Base-by-base conservation (phyloP, 2,888 invertebrate species). In the Drosophila stalkeri region DNA sequence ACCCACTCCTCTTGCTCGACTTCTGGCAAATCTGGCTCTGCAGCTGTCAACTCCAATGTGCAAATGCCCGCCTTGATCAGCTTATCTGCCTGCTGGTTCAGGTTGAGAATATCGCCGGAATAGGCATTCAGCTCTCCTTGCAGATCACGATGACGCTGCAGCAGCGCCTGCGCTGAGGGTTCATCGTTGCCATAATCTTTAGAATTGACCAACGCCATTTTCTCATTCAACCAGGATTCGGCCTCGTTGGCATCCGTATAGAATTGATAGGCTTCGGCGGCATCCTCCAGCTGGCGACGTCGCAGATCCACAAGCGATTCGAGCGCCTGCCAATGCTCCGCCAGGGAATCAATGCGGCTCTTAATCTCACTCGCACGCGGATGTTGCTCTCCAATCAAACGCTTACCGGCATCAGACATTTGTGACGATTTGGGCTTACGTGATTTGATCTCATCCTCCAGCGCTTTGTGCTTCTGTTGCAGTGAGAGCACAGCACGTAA, bases 201-300 rank as follows among this genome's bases (percentile, higher is more conserved):
- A 0, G 98, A 97, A 14, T 96, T 95, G 16, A 98, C 97, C 44
- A 99, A 94, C 0, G 98, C 97, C 93, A 98, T 96, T 93, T 98
- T 98, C 93, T 99, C 99, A 82, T 97, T 97, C 94, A 99, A 95
- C 98, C 99, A 99, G 0, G 98, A 98, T 88, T 99, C 99, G 0
- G 98, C 97, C 91, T 99, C 99, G 93, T 99, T 99, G 0, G 99
- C 98, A 93, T 99, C 99, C 1, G 98, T 97, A 92, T 98, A 98
- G 94, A 98, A 99, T 95, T 98, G 98, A 89, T 98, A 98, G 0
- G 99, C 98, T 91, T 99, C 98, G 5, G 96, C 96, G 0, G 97
- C 97, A 91, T 98, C 98, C 87, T 97, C 96, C 27, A 98, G 93
- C 89, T 97, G 96, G 70, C 96, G 95, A 61, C 95, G 95, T 49